phyloP scores from a whole-genome alignment of 2,888 invertebrate genomes.

The Phaedon cochleariae region DNA sequence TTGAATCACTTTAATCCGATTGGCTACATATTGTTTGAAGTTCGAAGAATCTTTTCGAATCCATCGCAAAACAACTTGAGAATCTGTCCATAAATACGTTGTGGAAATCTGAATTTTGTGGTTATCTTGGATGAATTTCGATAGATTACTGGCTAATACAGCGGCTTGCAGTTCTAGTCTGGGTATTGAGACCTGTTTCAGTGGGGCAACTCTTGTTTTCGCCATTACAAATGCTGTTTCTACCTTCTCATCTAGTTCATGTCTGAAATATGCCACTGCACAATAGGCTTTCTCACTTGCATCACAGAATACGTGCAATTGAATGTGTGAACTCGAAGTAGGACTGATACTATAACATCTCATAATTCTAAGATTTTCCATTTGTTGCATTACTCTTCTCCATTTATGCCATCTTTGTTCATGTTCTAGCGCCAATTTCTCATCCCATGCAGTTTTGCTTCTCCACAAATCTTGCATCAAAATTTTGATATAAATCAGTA shows the following conservation, averaged over 20 bases:
- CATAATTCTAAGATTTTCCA: not conserved
- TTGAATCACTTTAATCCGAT: not conserved
- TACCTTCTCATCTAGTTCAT: not conserved
- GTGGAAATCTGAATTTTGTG: not conserved
- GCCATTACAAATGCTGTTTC: not conserved
- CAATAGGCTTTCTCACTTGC: no score
- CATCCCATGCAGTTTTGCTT: not conserved
- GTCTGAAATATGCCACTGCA: slow-evolving; percentile 14
- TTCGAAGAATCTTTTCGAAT: not conserved
- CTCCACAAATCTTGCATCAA: not conserved
- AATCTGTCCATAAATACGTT: slow-evolving; percentile 1
- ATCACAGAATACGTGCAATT: no score
- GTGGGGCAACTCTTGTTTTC: slow-evolving; percentile 17
- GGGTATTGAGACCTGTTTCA: slow-evolving; percentile 14
- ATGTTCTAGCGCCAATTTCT: no score
- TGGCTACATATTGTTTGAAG: slow-evolving; percentile 6
- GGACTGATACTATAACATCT: no score
- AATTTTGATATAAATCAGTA: not conserved
- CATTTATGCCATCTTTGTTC: not conserved
- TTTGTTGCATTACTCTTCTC: not conserved
- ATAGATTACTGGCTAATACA: not conserved
- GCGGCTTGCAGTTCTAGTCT: slow-evolving; percentile 19
- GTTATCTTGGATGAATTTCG: not conserved
- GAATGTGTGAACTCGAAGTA: no score
- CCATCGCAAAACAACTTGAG: slow-evolving; percentile 10